These are phyloP conservation scores for Agriopis leucophaearia DNA, from an alignment of 2,888 invertebrate species.

Conservation along the genomic window DNA sequence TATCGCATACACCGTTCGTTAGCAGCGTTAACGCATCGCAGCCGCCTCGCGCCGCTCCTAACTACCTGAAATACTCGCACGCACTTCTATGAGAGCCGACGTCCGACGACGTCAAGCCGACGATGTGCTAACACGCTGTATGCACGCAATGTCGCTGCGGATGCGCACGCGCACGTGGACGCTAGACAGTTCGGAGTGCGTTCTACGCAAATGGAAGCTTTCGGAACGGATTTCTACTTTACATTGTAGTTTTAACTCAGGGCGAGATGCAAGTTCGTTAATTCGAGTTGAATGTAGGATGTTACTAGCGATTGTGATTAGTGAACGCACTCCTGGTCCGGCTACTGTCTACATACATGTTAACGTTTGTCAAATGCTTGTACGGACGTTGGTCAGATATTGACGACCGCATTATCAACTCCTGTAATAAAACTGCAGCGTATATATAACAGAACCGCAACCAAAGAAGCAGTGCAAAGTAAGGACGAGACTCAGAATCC, in stretches of 20 bases:
- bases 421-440: slow-evolving; percentile 60
- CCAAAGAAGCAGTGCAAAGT: slow-evolving; percentile 61
- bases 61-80: slow-evolving; percentile 81
- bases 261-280: slow-evolving; percentile 37
- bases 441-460: slow-evolving; percentile 57
- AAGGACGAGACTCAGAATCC: slow-evolving; percentile 50
- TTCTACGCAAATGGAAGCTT: slow-evolving; percentile 22
- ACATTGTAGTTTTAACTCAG: slow-evolving; percentile 24
- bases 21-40: slow-evolving; percentile 70
- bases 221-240: slow-evolving; percentile 24
- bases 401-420: slow-evolving; percentile 42
- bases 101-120: slow-evolving; percentile 58
- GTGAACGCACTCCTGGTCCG: slow-evolving; percentile 37
- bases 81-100: slow-evolving; percentile 69
- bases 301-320: slow-evolving; percentile 40
- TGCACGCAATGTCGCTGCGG: background rate
- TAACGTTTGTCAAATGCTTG: slow-evolving; percentile 16
- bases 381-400: slow-evolving; percentile 37
- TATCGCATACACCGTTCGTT: slow-evolving; percentile 65
- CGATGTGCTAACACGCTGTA: background rate
- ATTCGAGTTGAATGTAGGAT: slow-evolving; percentile 42
- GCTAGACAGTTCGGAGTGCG: slow-evolving; percentile 25
- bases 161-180: background rate
- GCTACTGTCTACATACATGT: slow-evolving; percentile 39
- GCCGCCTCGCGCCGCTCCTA: slow-evolving; percentile 70